These are phyloP conservation scores for Dusona sp. DNA, from an alignment of 2,888 invertebrate species.

Conservation along the genomic window DNA sequence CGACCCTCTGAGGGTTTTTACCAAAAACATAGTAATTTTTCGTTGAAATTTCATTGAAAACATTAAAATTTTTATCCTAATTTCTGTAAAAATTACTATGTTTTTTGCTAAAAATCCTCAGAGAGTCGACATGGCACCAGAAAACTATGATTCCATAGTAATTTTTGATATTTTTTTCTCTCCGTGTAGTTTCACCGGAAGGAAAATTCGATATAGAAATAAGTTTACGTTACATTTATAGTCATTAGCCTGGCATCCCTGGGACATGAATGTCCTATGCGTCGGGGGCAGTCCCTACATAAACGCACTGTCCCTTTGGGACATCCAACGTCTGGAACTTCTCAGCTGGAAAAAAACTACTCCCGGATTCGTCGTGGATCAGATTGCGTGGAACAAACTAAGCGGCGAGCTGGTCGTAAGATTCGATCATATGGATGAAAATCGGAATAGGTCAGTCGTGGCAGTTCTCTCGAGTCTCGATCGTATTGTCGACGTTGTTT, in stretches of 20 bases:
- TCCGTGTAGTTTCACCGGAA: too few relatives aligned
- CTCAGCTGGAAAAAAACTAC: conserved; percentile 71
- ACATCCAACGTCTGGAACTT: conserved; percentile 72
- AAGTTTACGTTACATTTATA: conserved; percentile 59
- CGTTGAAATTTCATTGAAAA: too few relatives aligned
- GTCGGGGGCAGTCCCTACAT: conserved; percentile 76
- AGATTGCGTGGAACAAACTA: conserved; percentile 77
- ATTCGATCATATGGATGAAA: conserved; percentile 74
- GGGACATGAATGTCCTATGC: conserved; percentile 75
- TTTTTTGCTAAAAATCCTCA: too few relatives aligned
- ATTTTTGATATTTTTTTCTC: too few relatives aligned
- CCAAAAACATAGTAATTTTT: too few relatives aligned
- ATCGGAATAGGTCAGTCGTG: conserved; percentile 65
- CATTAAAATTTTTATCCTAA: too few relatives aligned
- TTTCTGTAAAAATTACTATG: too few relatives aligned
- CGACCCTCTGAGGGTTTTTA: too few relatives aligned
- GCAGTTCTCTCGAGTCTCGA: conserved; percentile 76
- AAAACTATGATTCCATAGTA: too few relatives aligned
- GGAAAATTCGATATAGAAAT: background rate
- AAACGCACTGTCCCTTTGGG: conserved; percentile 78
- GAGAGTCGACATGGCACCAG: too few relatives aligned
- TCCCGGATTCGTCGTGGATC: conserved; percentile 73
- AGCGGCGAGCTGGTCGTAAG: conserved; percentile 80
- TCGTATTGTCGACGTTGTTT: conserved; percentile 76
- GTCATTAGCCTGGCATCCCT: conserved; percentile 81